Conservation (phyloP, 2,888 invertebrate species). For the Silvanus unidentatus region DNA sequence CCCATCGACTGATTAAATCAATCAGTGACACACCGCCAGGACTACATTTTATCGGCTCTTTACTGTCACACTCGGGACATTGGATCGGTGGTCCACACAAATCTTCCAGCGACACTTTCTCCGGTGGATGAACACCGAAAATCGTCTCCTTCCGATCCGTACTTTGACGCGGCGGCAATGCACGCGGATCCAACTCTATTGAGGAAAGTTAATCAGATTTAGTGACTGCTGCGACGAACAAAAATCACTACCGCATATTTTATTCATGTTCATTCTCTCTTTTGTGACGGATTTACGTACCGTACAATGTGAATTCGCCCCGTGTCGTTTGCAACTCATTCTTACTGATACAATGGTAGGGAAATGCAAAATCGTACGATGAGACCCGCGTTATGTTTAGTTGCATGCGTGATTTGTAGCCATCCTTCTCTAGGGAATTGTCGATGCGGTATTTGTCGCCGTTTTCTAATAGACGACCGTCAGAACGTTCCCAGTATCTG, state of each 20-base stretch:
- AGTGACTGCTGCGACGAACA: no score
- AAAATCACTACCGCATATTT: no score
- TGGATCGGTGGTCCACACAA: conserved; percentile 56
- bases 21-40: conserved; percentile 54
- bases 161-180: conserved; percentile 29
- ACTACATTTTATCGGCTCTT: conserved; percentile 52
- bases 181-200: conserved; percentile 47
- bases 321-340: conserved; percentile 76
- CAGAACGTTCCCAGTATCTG: conserved; percentile 76
- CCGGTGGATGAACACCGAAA: conserved; percentile 59
- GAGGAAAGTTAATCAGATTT: no score
- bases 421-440: conserved; percentile 49
- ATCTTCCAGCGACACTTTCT: conserved; percentile 53
- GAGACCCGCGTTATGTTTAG: conserved; percentile 67
- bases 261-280: no score
- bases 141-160: conserved; percentile 37
- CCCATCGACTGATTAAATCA: conserved; percentile 52
- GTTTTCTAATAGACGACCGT: conserved; percentile 67
- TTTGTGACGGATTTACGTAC: no score
- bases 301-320: conserved; percentile 64
- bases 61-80: conserved; percentile 57
- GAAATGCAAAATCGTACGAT: conserved; percentile 60
- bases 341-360: conserved; percentile 78
- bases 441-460: conserved; percentile 60
- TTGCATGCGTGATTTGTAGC: conserved; percentile 68